phyloP scores from a whole-genome alignment of 2,797 vertebrate species.

The Melanotaenia boesemani region DNA sequence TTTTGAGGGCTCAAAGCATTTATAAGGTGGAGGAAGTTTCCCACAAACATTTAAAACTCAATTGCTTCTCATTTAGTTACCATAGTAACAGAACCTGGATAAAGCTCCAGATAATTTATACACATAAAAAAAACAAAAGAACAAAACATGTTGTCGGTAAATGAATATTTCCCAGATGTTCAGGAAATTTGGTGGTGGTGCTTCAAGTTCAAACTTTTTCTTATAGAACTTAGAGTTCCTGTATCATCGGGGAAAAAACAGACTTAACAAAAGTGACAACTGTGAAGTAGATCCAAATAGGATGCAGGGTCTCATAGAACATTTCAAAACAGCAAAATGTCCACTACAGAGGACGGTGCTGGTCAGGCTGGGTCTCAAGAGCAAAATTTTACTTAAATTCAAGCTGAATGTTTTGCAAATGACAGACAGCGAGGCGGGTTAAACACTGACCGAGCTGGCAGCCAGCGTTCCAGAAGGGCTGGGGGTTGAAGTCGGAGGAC shows the following conservation, averaged over 20 bases:
- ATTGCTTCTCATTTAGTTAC: too few species aligned
- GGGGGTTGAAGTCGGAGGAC: slow-evolving; percentile 98
- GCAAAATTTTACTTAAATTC: too few species aligned
- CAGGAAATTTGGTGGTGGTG: too few species aligned
- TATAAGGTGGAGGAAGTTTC: neutral
- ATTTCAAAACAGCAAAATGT: too few species aligned
- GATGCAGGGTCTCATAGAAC: slow-evolving; percentile 11
- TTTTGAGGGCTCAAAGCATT: slow-evolving; percentile 7
- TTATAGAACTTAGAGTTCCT: neutral
- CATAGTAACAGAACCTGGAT: neutral
- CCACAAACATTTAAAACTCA: neutral
- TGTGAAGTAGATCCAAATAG: slow-evolving; percentile 79
- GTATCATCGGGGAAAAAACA: neutral
- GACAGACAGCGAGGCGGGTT: rapidly evolving
- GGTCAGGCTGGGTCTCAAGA: too few species aligned
- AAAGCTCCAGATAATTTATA: too few species aligned
- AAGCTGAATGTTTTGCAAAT: neutral
- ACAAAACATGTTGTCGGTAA: neutral
- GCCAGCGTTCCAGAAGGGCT: slow-evolving; percentile 97
- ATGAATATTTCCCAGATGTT: neutral
- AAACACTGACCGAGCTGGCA: slow-evolving; percentile 91
- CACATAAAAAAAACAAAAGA: too few species aligned
- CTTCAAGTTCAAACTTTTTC: too few species aligned
- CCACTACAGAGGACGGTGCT: too few species aligned
- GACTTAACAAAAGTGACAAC: neutral